Evolutionary conservation across 2,888 invertebrate genomes (phyloP).

Genomic region (Synanthedon formicaeformis): DNA sequence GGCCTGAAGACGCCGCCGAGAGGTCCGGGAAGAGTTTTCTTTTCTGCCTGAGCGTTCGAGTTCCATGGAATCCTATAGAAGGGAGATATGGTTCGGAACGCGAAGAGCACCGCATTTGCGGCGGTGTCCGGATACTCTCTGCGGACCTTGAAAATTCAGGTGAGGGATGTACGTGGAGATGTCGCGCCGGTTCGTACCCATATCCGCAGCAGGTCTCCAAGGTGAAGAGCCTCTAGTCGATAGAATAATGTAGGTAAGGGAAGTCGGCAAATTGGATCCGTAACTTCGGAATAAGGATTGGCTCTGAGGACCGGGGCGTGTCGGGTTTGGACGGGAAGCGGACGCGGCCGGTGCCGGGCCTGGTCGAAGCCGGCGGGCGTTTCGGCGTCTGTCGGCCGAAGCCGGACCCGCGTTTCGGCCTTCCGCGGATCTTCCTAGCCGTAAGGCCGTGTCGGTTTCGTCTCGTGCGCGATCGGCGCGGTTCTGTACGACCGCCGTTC

Average conservation of each 20-base stretch:
- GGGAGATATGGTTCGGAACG: neutral
- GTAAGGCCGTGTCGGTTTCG: constrained; percentile 25
- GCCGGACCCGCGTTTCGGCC: neutral
- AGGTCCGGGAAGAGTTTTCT: neutral
- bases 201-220: neutral
- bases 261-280: constrained; percentile 1
- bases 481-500: constrained; percentile 32
- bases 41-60: neutral
- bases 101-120: neutral
- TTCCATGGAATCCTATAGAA: neutral
- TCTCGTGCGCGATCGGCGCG: constrained; percentile 19
- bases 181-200: neutral
- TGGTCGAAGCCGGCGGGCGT: neutral
- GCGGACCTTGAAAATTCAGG: neutral
- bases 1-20: neutral
- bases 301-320: neutral
- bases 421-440: constrained; percentile 10
- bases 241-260: constrained; percentile 1
- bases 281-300: constrained; percentile 1
- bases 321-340: constrained; percentile 1
- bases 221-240: neutral
- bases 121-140: neutral
- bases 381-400: neutral
- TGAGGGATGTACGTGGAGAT: neutral
- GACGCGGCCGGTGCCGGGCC: neutral